Conservation (phyloP, 2,113 vertebrate species). For the Origma solitaria region DNA sequence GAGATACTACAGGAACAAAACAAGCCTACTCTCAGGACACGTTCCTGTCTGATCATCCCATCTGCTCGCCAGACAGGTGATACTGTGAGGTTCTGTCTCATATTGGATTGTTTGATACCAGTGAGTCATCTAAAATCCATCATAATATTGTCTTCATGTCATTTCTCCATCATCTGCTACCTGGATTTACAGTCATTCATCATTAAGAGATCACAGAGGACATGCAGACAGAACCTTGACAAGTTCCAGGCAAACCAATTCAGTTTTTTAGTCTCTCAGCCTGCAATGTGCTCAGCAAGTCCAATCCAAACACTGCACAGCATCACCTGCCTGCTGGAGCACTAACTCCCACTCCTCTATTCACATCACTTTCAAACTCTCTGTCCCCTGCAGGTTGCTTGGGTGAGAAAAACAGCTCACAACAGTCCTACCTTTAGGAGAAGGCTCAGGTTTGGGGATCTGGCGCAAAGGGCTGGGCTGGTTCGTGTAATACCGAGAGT, state of each 20-base stretch:
- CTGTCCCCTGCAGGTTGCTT: not conserved
- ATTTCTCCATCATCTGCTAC: slow-evolving; percentile 2
- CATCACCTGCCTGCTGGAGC: not conserved
- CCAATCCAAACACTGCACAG: not conserved
- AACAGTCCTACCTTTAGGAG: slow-evolving; percentile 71
- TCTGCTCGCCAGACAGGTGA: not conserved
- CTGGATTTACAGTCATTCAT: slow-evolving; percentile 21
- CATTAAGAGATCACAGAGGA: not conserved
- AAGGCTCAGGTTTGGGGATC: slow-evolving; percentile 65
- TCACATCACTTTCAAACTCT: not conserved
- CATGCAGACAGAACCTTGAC: not conserved
- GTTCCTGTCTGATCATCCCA: not conserved
- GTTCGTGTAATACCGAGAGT: slow-evolving; percentile 31
- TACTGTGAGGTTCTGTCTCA: not conserved
- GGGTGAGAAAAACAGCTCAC: not conserved
- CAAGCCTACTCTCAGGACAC: not conserved
- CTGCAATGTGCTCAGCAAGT: not conserved
- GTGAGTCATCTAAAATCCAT: slow-evolving; percentile 15
- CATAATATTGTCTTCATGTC: not conserved
- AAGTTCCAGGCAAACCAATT: not conserved
- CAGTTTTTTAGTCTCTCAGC: not conserved
- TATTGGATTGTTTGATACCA: not conserved
- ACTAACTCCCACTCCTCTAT: not conserved
- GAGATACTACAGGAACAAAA: not conserved
- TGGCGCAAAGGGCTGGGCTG: slow-evolving; percentile 63